Evolutionary conservation across 2,888 invertebrate species (phyloP), one percentile per base, ranked within the genome.

Genomic region (Parthenolecanium corni): DNA sequence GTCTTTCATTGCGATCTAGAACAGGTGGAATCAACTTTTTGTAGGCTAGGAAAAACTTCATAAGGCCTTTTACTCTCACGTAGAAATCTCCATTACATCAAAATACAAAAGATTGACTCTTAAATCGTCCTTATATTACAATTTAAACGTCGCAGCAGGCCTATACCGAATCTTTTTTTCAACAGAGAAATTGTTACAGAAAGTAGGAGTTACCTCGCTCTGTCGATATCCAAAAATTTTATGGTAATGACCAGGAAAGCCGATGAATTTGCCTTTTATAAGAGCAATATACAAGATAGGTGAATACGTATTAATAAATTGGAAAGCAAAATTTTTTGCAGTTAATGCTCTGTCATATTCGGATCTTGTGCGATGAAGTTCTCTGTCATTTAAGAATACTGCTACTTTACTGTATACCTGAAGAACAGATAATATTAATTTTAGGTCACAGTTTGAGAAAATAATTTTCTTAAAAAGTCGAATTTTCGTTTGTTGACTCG

Each of bases 231-330:
- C 81, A 69, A 89, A 85, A 38, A 91, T 74, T 65, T 80, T 78
- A 63, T 83, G 82, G 70, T 91, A 92, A 14, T 80, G 74, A 1
- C 85, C 86, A 0, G 93, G 93, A 68, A 84, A 80, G 0, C 93
- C 92, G 23, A 89, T 81, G 69, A 89, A 85, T 76, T 89, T 90
- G 36, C 87, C 89, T 73, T 89, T 89, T 70, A 89, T 85, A 76
- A 89, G 89, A 0, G 89, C 89, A 68, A 96, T 93, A 73, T 96
- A 96, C 77, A 96, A 91, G 72, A 96, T 90, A 2, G 94, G 93
- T 11, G 93, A 89, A 76, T 96, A 96, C 74, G 92, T 94, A 75
- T 96, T 96, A 63, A 96, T 89, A 76, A 96, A 96, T 76, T 96
- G 93, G 21, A 96, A 79, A 0, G 93, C 76, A 74, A 94, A 96